Conservation (phyloP, 92 coral and sea anemone genomes). For the Galaxea fascicularis region DNA sequence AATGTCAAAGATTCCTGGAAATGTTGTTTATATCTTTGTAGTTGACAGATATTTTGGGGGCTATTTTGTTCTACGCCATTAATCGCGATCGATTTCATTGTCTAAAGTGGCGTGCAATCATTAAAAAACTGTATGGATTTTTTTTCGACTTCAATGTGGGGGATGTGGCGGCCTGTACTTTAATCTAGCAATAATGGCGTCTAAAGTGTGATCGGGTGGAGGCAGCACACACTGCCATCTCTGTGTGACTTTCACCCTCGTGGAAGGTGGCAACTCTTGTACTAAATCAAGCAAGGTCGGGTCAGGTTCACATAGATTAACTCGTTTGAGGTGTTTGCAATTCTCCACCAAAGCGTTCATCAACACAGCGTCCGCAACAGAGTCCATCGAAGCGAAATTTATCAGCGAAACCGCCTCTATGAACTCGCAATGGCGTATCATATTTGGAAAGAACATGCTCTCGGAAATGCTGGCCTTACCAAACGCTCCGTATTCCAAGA, state of each 20-base stretch:
- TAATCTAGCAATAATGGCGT: slow-evolving; percentile 83
- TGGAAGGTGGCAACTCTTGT: slow-evolving; percentile 73
- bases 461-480: slow-evolving; percentile 99
- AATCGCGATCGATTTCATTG: neutral
- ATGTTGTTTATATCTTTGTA: neutral
- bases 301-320: slow-evolving; percentile 96
- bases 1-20: neutral
- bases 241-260: slow-evolving; percentile 87
- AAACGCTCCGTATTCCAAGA: slow-evolving; percentile 97
- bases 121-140: neutral
- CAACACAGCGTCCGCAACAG: slow-evolving; percentile 84
- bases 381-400: slow-evolving; percentile 90
- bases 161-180: slow-evolving; percentile 75
- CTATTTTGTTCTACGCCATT: neutral
- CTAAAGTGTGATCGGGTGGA: slow-evolving; percentile 92
- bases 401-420: slow-evolving; percentile 88
- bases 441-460: slow-evolving; percentile 91
- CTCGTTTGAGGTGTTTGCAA: slow-evolving; percentile 77
- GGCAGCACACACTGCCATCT: slow-evolving; percentile 99
- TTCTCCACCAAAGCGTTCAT: slow-evolving; percentile 85
- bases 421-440: slow-evolving; percentile 85
- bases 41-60: neutral
- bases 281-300: slow-evolving; percentile 87
- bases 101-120: neutral
- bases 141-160: neutral